Percentiles rank a stretch among this genome's conserved stretches.
Conservation (phyloP, 2,113 vertebrate species). For the Phalacrocorax brasilianus region DNA sequence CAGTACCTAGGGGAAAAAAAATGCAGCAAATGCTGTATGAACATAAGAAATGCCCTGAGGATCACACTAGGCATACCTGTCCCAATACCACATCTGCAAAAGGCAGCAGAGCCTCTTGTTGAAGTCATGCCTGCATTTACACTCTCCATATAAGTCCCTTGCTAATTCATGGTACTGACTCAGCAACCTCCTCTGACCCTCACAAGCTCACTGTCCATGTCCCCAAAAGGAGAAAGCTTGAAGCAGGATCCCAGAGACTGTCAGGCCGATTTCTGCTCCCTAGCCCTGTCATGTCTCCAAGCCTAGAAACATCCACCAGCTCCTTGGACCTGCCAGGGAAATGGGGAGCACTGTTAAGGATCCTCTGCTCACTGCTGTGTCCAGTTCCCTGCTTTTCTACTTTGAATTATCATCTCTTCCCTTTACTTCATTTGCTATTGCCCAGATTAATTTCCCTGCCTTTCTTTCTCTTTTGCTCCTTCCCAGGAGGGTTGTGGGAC, state of each 20-base stretch:
- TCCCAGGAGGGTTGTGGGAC: background rate
- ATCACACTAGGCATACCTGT: background rate
- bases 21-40: background rate
- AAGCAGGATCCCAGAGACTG: background rate
- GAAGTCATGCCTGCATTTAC: background rate
- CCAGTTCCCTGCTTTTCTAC: background rate
- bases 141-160: rapidly evolving
- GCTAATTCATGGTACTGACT: background rate
- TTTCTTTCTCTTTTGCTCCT: background rate
- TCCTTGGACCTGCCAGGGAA: rapidly evolving
- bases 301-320: background rate
- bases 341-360: background rate
- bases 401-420: background rate
- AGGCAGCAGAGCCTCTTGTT: background rate
- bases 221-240: background rate
- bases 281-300: background rate
- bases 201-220: background rate
- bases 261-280: background rate
- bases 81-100: background rate
- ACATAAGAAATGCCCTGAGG: background rate
- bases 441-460: background rate
- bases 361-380: background rate
- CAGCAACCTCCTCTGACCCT: background rate
- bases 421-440: background rate
- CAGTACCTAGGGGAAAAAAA: background rate